A percentile compares a stretch with the other conserved stretches of the same genome.
phyloP scores from a whole-genome alignment of 2,888 invertebrate genomes.

The Cenopis cana region DNA sequence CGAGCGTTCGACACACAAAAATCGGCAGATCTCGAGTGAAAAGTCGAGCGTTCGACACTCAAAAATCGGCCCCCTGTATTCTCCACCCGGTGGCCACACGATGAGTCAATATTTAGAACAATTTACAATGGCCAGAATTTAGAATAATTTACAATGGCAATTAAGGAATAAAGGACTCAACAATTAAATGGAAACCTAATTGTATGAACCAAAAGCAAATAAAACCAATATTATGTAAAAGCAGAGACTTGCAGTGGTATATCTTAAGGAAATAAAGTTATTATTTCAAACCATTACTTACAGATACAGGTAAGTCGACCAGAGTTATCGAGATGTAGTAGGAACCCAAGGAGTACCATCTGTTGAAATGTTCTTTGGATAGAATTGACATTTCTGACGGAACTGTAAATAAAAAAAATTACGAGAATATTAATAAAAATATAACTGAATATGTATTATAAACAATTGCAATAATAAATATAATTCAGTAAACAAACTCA shows the following conservation, averaged over 20 bases:
- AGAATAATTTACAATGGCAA: no score
- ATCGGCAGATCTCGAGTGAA: no score
- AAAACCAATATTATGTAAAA: not conserved
- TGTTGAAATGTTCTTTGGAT: slow-evolving; percentile 93
- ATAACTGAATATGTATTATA: not conserved
- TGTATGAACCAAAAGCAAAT: not conserved
- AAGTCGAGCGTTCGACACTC: no score
- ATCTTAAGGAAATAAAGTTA: not conserved
- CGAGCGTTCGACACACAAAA: no score
- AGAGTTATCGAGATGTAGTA: slow-evolving; percentile 91
- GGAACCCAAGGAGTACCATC: slow-evolving; percentile 94
- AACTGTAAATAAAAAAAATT: slow-evolving; percentile 77
- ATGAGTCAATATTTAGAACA: no score
- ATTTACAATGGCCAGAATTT: no score
- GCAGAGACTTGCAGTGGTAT: no score
- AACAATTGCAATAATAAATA: not conserved
- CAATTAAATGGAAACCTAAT: not conserved
- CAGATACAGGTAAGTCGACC: slow-evolving; percentile 91
- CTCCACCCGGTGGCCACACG: no score
- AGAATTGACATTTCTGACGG: slow-evolving; percentile 93
- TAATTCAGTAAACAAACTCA: slow-evolving; percentile 74
- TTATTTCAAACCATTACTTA: slow-evolving; percentile 69
- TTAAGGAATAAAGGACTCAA: no score
- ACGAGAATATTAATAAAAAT: not conserved
- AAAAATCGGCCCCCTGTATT: no score